Percentiles rank a stretch among this genome's conserved stretches.
These are phyloP conservation scores for Empis livida DNA, from an alignment of 2,888 invertebrate species.

Conservation along the genomic window DNA sequence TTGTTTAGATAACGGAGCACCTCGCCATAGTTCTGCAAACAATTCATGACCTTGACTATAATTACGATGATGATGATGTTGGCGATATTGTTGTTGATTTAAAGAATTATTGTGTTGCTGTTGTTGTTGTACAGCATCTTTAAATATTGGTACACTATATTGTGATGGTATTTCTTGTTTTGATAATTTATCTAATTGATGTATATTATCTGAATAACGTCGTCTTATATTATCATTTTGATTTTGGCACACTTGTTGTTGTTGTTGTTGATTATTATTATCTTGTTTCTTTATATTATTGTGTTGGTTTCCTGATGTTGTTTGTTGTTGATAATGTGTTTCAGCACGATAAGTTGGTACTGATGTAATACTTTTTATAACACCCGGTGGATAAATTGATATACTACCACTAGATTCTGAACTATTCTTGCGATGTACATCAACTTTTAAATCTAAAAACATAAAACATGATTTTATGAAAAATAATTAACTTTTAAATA, in stretches of 20 bases:
- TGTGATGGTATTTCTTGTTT: neutral
- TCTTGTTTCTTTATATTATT: no score
- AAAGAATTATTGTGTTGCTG: neutral
- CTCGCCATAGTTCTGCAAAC: neutral
- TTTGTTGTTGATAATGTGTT: constrained; percentile 12
- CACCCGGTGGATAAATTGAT: constrained; percentile 38
- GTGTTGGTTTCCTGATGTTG: constrained; percentile 3
- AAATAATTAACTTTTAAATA: neutral
- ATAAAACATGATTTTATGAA: constrained; percentile 8
- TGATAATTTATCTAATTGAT: neutral
- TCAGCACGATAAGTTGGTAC: constrained; percentile 34
- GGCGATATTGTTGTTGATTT: neutral
- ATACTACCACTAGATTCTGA: constrained; percentile 75
- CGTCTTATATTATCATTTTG: neutral
- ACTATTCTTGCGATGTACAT: constrained; percentile 84
- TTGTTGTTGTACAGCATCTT: neutral
- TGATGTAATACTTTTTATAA: constrained; percentile 6
- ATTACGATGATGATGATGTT: neutral
- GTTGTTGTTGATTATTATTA: neutral
- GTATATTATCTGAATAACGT: neutral
- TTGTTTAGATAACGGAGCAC: neutral
- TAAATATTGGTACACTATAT: neutral
- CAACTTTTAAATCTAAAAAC: constrained; percentile 69
- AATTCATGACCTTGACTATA: constrained; percentile 1
- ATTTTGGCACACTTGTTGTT: neutral